These are phyloP conservation scores for Anastrepha ludens DNA, from an alignment of 1,140 invertebrate genomes.

Conservation along the genomic window DNA sequence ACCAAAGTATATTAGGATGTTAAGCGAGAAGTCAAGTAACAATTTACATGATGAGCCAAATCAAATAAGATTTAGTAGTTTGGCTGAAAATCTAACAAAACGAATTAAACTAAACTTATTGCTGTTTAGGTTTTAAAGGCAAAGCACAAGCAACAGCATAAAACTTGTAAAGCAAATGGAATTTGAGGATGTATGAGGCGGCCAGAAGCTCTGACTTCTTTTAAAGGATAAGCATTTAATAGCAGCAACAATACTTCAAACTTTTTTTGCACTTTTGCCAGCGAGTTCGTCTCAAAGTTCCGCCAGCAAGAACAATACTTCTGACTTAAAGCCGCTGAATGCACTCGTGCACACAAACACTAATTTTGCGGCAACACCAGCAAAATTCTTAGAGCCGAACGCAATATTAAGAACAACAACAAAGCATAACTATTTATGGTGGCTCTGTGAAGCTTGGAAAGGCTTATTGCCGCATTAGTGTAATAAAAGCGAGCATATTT, in stretches of 20 bases:
- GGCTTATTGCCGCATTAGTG: constrained; percentile 48
- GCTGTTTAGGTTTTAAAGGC: background rate
- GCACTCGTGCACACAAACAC: background rate
- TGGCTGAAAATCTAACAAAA: constrained; percentile 19
- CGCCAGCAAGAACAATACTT: background rate
- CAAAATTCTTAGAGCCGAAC: background rate
- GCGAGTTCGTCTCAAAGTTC: background rate
- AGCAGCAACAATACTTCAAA: background rate
- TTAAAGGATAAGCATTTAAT: background rate
- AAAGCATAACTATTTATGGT: constrained; percentile 20
- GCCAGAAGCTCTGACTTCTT: background rate
- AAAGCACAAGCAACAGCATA: background rate
- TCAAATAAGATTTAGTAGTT: constrained; percentile 7
- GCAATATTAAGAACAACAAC: background rate
- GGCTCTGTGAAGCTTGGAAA: background rate
- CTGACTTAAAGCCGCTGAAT: background rate
- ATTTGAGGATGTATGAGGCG: background rate
- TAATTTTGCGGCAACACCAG: constrained; percentile 21
- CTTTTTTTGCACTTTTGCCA: constrained; percentile 1
- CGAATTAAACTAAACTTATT: constrained; percentile 18
- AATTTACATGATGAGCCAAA: constrained; percentile 24
- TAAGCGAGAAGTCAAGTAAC: too few relatives aligned
- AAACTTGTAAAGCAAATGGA: constrained; percentile 4
- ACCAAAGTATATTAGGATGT: background rate
- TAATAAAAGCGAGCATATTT: constrained; percentile 34